Conservation (phyloP, 2,888 invertebrate species). For the Nomada flava region DNA sequence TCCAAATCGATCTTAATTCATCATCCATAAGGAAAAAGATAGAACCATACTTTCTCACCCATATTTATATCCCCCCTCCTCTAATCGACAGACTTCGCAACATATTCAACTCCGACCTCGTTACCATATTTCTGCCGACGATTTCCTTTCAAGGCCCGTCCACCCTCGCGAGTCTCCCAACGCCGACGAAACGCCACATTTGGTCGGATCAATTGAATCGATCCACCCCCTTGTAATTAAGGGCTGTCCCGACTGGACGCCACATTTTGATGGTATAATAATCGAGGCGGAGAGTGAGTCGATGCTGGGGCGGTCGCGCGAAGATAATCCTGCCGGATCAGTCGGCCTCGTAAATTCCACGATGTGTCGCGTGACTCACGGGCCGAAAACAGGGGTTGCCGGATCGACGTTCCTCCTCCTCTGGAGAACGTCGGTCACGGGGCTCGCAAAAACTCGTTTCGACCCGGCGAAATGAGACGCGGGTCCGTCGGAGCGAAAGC, state of each 20-base stretch:
- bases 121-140: slow-evolving; percentile 15
- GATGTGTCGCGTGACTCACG: slow-evolving; percentile 72
- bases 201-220: slow-evolving; percentile 66
- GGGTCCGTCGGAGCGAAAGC: slow-evolving; percentile 53
- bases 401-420: slow-evolving; percentile 4
- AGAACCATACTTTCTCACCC: neutral
- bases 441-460: slow-evolving; percentile 65
- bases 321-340: slow-evolving; percentile 80
- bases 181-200: slow-evolving; percentile 49
- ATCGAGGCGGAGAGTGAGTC: slow-evolving; percentile 54
- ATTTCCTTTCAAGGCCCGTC: slow-evolving; percentile 12
- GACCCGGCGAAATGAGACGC: slow-evolving; percentile 70
- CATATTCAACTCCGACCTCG: neutral
- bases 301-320: slow-evolving; percentile 46
- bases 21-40: neutral
- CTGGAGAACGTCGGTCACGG: slow-evolving; percentile 54
- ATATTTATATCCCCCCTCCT: too few species aligned
- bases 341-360: slow-evolving; percentile 78
- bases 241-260: slow-evolving; percentile 61
- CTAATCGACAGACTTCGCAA: neutral
- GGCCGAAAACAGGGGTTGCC: slow-evolving; percentile 40
- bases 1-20: too few species aligned
- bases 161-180: neutral
- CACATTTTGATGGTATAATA: slow-evolving; percentile 72
- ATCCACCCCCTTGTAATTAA: slow-evolving; percentile 69